phyloP scores from a whole-genome alignment of 2,888 invertebrate genomes.

The Lapara coniferarum region DNA sequence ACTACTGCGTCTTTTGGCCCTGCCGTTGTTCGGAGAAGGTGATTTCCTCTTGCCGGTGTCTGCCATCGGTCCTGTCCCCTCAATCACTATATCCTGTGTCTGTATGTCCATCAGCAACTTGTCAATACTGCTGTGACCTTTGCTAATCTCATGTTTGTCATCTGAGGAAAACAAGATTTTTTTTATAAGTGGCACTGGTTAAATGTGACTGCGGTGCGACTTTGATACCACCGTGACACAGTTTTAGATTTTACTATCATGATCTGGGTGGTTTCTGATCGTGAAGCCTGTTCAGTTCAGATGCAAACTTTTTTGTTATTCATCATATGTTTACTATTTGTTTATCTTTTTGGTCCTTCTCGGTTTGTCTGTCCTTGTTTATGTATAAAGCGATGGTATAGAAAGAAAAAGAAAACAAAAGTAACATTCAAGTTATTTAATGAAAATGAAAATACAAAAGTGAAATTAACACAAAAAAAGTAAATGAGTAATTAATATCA shows the following conservation, averaged over 20 bases:
- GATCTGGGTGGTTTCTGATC: too few relatives aligned
- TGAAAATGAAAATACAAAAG: background rate
- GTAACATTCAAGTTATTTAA: slow-evolving; percentile 5
- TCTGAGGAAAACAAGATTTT: slow-evolving; percentile 51
- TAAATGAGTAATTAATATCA: background rate
- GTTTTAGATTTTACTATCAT: too few relatives aligned
- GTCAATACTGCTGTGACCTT: slow-evolving; percentile 58
- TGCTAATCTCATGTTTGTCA: slow-evolving; percentile 53
- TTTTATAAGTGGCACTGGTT: background rate
- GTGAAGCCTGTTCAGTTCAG: too few relatives aligned
- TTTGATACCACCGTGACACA: too few relatives aligned
- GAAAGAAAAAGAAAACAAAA: background rate
- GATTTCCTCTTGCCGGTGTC: slow-evolving; percentile 57
- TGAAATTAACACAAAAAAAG: background rate
- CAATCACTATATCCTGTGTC: slow-evolving; percentile 64
- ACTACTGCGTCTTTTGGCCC: slow-evolving; percentile 54
- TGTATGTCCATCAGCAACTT: slow-evolving; percentile 63
- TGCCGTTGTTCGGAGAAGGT: slow-evolving; percentile 45
- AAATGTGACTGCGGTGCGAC: background rate
- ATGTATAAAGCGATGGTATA: background rate
- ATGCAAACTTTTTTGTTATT: too few relatives aligned
- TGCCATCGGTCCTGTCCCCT: slow-evolving; percentile 44
- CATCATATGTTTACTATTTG: too few relatives aligned
- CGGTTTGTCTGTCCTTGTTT: background rate
- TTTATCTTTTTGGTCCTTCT: too few relatives aligned